Evolutionary conservation across 2,888 invertebrate species (phyloP).

Genomic region (Callyntrura sp.): DNA sequence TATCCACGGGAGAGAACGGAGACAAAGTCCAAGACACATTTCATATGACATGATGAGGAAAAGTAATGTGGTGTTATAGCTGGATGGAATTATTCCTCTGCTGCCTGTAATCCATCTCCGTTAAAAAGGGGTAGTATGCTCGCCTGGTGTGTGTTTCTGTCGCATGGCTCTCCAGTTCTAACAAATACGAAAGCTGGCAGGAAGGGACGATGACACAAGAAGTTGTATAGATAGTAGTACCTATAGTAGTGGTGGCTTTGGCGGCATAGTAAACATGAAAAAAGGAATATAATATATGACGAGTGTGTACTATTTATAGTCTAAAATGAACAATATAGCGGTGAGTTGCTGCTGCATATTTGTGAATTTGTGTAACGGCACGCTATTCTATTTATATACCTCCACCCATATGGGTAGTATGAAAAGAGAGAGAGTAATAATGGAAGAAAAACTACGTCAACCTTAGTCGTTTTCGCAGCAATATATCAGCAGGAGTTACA

Average conservation of each 20-base stretch:
- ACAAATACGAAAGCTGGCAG: constrained; percentile 53
- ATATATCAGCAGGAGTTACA: constrained; percentile 10
- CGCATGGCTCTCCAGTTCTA: constrained; percentile 39
- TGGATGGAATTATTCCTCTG: constrained; percentile 70
- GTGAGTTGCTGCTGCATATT: not conserved
- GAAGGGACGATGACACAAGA: constrained; percentile 71
- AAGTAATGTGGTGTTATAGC: constrained; percentile 70
- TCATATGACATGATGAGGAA: constrained; percentile 65
- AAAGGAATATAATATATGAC: constrained; percentile 67
- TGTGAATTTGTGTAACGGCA: not conserved
- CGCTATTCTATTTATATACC: not conserved
- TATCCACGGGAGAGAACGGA: constrained; percentile 63
- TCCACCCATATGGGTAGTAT: not conserved
- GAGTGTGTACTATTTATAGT: constrained; percentile 15
- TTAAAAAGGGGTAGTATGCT: constrained; percentile 53
- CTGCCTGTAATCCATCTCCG: constrained; percentile 76
- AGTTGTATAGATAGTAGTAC: constrained; percentile 47
- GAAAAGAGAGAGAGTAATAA: constrained; percentile 54
- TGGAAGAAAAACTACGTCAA: constrained; percentile 69
- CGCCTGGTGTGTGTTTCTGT: constrained; percentile 25
- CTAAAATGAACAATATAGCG: not conserved
- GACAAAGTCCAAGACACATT: constrained; percentile 69
- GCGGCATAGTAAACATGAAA: not conserved
- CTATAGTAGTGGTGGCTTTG: not conserved
- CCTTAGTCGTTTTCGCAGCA: constrained; percentile 15